These are phyloP conservation scores for Marmota monax DNA, from an alignment of 2,113 vertebrate genomes.

Conservation along the genomic window DNA sequence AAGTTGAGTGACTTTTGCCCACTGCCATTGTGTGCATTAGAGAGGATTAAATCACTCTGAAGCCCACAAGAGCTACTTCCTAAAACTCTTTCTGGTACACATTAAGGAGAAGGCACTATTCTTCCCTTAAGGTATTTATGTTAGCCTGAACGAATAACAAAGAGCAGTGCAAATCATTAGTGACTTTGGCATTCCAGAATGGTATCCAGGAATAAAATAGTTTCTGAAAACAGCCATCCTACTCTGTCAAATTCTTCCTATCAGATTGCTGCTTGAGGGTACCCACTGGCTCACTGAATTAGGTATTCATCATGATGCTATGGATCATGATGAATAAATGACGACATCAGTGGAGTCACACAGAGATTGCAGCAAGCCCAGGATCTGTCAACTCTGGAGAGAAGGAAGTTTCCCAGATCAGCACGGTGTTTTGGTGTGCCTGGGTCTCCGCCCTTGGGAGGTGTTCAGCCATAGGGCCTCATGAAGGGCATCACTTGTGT, in stretches of 20 bases:
- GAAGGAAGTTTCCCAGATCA: background rate
- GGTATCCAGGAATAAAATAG: background rate
- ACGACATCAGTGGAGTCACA: background rate
- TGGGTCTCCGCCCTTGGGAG: background rate
- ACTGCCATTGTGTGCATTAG: background rate
- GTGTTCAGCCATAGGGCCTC: background rate
- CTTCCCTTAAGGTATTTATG: slow-evolving; percentile 42
- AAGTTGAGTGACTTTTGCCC: slow-evolving; percentile 9
- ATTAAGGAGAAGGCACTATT: slow-evolving; percentile 49
- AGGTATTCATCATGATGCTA: background rate
- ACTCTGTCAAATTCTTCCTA: background rate
- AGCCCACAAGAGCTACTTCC: background rate
- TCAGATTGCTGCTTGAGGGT: background rate
- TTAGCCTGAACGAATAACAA: slow-evolving; percentile 40
- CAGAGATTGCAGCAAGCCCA: background rate
- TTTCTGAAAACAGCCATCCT: background rate
- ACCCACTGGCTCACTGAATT: background rate
- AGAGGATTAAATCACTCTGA: slow-evolving; percentile 12
- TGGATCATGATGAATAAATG: background rate
- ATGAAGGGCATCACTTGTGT: background rate
- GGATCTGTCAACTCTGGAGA: background rate
- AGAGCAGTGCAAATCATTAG: background rate
- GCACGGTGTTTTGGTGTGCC: no score
- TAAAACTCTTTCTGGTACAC: slow-evolving; percentile 43
- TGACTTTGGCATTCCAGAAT: background rate